Evolutionary conservation across 2,888 invertebrate species (phyloP).

Genomic region (Sarcophaga subvicina): DNA sequence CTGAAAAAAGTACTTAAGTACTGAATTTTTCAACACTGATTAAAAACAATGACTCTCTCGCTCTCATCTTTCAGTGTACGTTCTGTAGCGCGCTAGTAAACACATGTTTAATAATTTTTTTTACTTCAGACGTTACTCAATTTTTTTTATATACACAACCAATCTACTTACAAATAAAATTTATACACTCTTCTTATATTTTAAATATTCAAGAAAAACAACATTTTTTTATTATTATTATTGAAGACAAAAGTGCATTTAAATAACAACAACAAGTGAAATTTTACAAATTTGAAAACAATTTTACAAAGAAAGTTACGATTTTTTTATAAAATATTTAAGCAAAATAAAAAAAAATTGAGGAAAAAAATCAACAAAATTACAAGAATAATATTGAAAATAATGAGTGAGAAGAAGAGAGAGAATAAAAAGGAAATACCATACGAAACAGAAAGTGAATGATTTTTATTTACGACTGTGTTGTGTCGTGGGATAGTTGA

Average conservation of each 20-base stretch:
- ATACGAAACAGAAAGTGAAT: conserved; percentile 65
- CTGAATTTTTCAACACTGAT: neutral
- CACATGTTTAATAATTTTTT: conserved; percentile 30
- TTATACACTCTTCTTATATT: conserved; percentile 1
- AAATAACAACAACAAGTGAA: conserved; percentile 24
- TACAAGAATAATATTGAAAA: neutral
- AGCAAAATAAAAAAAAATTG: neutral
- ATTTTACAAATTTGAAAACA: neutral
- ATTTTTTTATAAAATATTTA: neutral
- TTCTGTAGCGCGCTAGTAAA: conserved; percentile 50
- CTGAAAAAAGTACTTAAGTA: neutral
- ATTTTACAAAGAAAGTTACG: neutral
- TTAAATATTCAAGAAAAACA: conserved; percentile 30
- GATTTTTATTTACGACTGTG: conserved; percentile 52
- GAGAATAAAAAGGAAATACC: conserved; percentile 4
- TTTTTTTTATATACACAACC: neutral
- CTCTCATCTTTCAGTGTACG: conserved; percentile 52
- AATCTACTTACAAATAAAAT: neutral
- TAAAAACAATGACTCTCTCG: conserved; percentile 14
- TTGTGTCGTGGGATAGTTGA: conserved; percentile 51
- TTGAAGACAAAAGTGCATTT: conserved; percentile 54
- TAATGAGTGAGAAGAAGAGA: neutral
- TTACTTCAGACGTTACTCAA: neutral
- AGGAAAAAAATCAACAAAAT: neutral
- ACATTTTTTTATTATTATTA: conserved; percentile 8